Conservation (phyloP, 2,113 vertebrate species). For the Diadophis punctatus region DNA sequence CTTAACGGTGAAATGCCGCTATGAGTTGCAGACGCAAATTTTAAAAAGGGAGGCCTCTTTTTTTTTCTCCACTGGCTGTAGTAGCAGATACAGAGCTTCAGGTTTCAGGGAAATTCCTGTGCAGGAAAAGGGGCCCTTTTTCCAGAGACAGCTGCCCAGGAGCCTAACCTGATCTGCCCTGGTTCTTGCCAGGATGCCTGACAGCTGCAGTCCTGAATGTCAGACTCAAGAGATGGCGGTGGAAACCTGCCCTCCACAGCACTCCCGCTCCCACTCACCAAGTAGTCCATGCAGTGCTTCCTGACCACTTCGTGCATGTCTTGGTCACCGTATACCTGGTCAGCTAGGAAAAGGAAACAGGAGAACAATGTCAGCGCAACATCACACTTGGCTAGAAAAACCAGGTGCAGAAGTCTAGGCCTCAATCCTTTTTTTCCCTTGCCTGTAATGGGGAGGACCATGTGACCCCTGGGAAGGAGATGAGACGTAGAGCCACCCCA, state of each 20-base stretch:
- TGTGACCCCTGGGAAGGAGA: not conserved
- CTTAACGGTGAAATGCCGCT: not conserved
- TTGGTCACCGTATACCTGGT: conserved; percentile 86
- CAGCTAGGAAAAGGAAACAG: conserved; percentile 61
- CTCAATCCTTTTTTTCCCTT: not conserved
- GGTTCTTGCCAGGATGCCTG: not conserved
- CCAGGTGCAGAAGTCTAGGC: no score
- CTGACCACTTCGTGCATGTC: conserved; percentile 88
- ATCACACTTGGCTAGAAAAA: not conserved
- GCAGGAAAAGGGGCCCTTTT: not conserved
- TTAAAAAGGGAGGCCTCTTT: not conserved
- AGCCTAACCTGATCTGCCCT: not conserved
- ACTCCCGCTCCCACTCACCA: conserved; percentile 67
- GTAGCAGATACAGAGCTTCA: not conserved
- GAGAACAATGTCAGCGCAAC: no score
- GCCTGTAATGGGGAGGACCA: not conserved
- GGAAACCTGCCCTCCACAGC: no score
- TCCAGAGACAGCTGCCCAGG: not conserved
- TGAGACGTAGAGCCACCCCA: no score
- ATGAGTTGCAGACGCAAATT: not conserved
- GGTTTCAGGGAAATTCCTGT: not conserved
- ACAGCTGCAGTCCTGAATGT: no score
- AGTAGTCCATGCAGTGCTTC: conserved; percentile 88
- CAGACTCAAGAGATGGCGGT: not conserved
- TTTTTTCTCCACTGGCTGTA: not conserved